Base-by-base conservation (phyloP, 2,113 vertebrate genomes). In the Sceloporus undulatus region DNA sequence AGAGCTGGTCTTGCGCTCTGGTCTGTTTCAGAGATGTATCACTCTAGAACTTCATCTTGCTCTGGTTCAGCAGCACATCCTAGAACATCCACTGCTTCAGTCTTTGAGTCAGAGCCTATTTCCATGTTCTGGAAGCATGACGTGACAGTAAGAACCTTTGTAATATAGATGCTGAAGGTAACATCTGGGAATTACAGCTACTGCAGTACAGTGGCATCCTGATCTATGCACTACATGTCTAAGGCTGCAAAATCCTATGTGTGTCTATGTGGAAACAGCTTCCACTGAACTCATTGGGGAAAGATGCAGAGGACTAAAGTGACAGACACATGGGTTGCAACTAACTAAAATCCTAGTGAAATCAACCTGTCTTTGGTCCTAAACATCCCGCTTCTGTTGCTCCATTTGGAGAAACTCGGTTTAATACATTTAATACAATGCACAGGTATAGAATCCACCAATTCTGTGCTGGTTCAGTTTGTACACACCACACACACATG, bases 381-480 rank as follows among this genome's bases (percentile, higher is more conserved):
- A 54, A 18, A 5, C 77, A 52, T 0, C 77, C 25, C 14, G 48
- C 23, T 80, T 54, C 16, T 9, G 19, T 3, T 21, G 21, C 2
- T 66, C 76, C 19, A 71, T 23, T 3, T 18, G 27, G 13, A 87
- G 66, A 9, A 2, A 73, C 19, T 48, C 4, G 7, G 7, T 48
- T 48, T 48, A 48, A 48, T 48, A 48, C 48, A 48, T 62, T 75
- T 42, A 90, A 86, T 71, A 59, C 40, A 91, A 5, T 29, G 16
- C 89, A 66, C 34, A 52, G 62, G 71, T 91, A 70, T 0, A 85
- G 7, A 34, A 9, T 2, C 16, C 10, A 52, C 82, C 23, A 34
- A n/a, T 48, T 27, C 66, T 59, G n/a, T 0, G 62, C 0, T 79
- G 7, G 52, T 83, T 74, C 6, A 79, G 71, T 3, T 29, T 34